phyloP scores from a whole-genome alignment of 2,797 vertebrate species.

The Sphenopsis melanotis region DNA sequence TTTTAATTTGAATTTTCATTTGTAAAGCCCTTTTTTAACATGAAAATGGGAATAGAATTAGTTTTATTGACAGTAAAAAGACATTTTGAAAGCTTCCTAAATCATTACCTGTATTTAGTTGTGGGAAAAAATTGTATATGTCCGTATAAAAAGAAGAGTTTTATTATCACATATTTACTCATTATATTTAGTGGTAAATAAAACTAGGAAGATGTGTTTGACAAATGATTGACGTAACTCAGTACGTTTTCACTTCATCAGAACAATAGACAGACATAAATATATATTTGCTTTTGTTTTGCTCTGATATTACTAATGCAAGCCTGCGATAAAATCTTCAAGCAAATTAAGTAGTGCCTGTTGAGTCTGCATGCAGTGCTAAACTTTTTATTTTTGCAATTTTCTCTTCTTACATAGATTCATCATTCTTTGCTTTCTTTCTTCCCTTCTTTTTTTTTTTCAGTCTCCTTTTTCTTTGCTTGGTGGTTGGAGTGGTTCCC shows the following conservation, averaged over 20 bases:
- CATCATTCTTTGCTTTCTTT: conserved; percentile 67
- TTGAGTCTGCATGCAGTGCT: conserved; percentile 73
- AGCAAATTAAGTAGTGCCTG: conserved; percentile 78
- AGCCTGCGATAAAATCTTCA: conserved; percentile 74
- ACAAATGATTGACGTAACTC: conserved; percentile 81
- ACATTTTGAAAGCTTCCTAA: conserved; percentile 85
- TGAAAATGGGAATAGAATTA: conserved; percentile 85
- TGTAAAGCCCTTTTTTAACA: conserved; percentile 80
- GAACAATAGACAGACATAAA: conserved; percentile 82
- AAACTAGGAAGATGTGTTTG: conserved; percentile 79
- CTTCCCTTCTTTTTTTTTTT: background rate
- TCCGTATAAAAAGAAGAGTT: conserved; percentile 81
- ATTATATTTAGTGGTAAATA: conserved; percentile 84
- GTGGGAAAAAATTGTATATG: conserved; percentile 78
- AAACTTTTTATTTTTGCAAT: conserved; percentile 80
- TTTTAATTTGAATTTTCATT: conserved; percentile 89
- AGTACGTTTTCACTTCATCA: conserved; percentile 78
- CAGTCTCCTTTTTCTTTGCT: conserved; percentile 25
- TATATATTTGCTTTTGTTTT: conserved; percentile 84
- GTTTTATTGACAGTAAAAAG: conserved; percentile 87
- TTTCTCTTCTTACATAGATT: conserved; percentile 77
- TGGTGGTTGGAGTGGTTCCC: conserved; percentile 79
- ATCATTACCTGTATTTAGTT: conserved; percentile 83
- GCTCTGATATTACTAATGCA: conserved; percentile 76
- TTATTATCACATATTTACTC: conserved; percentile 87